Percentiles rank a stretch among this genome's conserved stretches.
Evolutionary conservation across 2,113 vertebrate species (phyloP).

Genomic region (Platanista minor): DNA sequence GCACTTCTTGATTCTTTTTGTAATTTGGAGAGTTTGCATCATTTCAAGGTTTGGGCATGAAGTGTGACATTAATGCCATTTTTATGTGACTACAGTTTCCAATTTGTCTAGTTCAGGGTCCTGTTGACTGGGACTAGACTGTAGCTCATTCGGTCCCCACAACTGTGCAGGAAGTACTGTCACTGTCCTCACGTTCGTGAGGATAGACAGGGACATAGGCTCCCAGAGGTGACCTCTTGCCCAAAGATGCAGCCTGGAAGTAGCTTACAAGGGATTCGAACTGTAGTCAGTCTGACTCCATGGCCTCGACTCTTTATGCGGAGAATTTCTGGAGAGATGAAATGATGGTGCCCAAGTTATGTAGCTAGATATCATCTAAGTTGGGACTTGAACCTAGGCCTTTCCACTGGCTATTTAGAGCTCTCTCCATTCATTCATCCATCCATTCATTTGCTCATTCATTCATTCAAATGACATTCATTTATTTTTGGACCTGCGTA

Average conservation of each 20-base stretch:
- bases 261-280: neutral
- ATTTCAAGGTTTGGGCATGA: neutral
- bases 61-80: neutral
- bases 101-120: neutral
- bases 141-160: neutral
- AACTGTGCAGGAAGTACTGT: neutral
- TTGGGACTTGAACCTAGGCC: neutral
- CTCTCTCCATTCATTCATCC: neutral
- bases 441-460: neutral
- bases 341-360: neutral
- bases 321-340: neutral
- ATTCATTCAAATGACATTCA: neutral
- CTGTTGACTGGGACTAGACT: neutral
- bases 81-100: neutral
- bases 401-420: neutral
- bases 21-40: neutral
- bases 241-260: neutral
- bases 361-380: neutral
- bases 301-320: neutral
- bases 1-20: neutral
- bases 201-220: too few species aligned
- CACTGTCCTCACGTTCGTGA: neutral
- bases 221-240: neutral
- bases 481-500: neutral
- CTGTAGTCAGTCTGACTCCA: neutral